phyloP scores from a whole-genome alignment of 2,888 invertebrate genomes.

The Nomada flava region DNA sequence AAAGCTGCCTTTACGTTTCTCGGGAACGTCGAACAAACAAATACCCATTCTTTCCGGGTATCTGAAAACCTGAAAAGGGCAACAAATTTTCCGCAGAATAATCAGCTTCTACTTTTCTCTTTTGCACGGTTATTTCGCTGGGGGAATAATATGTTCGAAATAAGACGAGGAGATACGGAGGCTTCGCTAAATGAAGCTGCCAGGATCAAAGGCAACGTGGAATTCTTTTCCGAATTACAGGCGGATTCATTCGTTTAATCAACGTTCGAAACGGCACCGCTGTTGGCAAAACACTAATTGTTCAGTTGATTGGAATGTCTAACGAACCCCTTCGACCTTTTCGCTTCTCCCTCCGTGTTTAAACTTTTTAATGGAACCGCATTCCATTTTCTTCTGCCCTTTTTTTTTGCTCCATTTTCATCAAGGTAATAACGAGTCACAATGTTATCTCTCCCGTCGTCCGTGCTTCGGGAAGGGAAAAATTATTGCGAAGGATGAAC shows the following conservation, averaged over 20 bases:
- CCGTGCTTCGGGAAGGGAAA: slow-evolving; percentile 1
- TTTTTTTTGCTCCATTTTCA: slow-evolving; percentile 7
- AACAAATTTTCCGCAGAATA: not conserved
- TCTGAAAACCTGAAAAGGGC: not conserved
- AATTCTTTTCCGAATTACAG: slow-evolving; percentile 36
- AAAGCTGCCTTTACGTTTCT: not conserved
- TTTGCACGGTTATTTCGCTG: not conserved
- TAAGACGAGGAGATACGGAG: slow-evolving; percentile 14
- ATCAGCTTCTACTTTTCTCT: not conserved
- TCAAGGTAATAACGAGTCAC: slow-evolving; percentile 33
- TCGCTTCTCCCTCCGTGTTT: slow-evolving; percentile 18
- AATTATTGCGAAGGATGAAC: slow-evolving; percentile 15
- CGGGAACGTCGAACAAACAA: not conserved
- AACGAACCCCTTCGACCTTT: slow-evolving; percentile 30
- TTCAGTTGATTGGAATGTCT: slow-evolving; percentile 33
- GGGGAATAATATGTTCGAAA: slow-evolving; percentile 32
- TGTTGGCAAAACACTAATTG: slow-evolving; percentile 36
- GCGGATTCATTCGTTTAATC: slow-evolving; percentile 27
- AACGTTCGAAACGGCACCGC: slow-evolving; percentile 6
- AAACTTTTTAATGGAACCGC: slow-evolving; percentile 36
- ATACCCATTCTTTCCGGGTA: not conserved
- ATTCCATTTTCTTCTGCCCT: slow-evolving; percentile 12
- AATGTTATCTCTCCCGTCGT: slow-evolving; percentile 1
- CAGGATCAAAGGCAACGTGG: slow-evolving; percentile 2
- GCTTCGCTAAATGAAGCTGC: not conserved